A percentile compares a stretch with the other conserved stretches of the same genome.
phyloP scores from a whole-genome alignment of 2,797 vertebrate species.

The Poecile montanus region DNA sequence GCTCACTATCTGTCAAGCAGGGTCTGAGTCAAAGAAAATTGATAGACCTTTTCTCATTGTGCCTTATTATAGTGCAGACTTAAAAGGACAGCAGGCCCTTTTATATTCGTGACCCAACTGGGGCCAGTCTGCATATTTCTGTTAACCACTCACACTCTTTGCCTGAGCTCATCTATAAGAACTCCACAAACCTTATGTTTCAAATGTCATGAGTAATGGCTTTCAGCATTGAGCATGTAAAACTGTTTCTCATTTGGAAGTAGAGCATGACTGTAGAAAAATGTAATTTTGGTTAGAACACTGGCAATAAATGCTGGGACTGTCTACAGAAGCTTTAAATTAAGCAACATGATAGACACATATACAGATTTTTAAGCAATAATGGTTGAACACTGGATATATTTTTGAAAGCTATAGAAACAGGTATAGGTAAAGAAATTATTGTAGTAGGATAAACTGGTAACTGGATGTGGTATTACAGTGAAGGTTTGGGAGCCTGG shows the following conservation, averaged over 20 bases:
- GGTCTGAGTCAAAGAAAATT: not conserved
- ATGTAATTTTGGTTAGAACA: not conserved
- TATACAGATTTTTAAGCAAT: not conserved
- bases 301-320: not conserved
- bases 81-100: not conserved
- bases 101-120: not conserved
- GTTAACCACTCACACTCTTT: not conserved
- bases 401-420: not conserved
- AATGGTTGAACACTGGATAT: not conserved
- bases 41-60: not conserved
- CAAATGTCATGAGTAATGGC: not conserved
- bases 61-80: not conserved
- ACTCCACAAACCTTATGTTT: not conserved
- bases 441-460: not conserved
- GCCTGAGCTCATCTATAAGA: not conserved
- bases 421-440: not conserved
- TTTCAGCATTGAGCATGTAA: not conserved
- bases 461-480: not conserved
- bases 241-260: not conserved
- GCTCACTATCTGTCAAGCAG: not conserved
- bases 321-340: not conserved
- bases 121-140: not conserved
- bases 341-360: not conserved
- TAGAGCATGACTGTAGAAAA: not conserved
- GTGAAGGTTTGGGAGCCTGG: not conserved